Evolutionary conservation across 2,888 invertebrate genomes (phyloP), one percentile per base, ranked within the genome.

Genomic region (Drosophila mayaguana): DNA sequence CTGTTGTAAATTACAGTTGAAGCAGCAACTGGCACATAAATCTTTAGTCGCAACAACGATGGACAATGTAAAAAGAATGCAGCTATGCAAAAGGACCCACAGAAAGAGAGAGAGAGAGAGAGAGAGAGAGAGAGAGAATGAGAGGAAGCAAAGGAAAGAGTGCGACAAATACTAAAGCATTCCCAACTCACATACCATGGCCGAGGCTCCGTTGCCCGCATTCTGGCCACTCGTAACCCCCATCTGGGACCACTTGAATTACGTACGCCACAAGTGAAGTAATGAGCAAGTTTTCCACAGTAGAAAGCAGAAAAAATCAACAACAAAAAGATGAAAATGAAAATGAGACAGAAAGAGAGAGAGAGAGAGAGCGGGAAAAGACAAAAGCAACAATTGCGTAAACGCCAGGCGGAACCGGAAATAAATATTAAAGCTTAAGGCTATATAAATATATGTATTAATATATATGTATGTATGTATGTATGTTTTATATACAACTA

Each of bases 261-360:
- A 85, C 90, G 90, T 85, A 88, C 89, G 88, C 84, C 84, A 80
- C 84, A 89, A 89, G 83, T 85, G 83, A 88, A 89, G 90, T 85
- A 85, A 85, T 85, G 84, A 85, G 88, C 57, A 63, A 78, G 77
- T 63, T 69, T 43, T 20, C 32, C 46, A 32, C 40, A 68, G 56
- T 34, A 46, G 18, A 46, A 55, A 51, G 28, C 9, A 32, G 22
- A 28, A 61, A 66, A 74, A 55, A 32, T 12, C n/a, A 14, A 28
- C 28, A 28, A 8, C 8, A 28, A 9, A 28, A 28, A 20, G 43
- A 55, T 34, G n/a, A 54, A 38, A 20, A 51, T 18, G 16, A 43
- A 20, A 57, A 42, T 51, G 18, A 45, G 3, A 45, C 14, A 7
- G 43, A 14, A 20, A 45, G 14, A 45, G 14, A 45, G 4, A 25